Percentiles rank a stretch among this genome's conserved stretches.
Conservation (phyloP, 1,140 invertebrate species). For the Drosophila lowei region DNA sequence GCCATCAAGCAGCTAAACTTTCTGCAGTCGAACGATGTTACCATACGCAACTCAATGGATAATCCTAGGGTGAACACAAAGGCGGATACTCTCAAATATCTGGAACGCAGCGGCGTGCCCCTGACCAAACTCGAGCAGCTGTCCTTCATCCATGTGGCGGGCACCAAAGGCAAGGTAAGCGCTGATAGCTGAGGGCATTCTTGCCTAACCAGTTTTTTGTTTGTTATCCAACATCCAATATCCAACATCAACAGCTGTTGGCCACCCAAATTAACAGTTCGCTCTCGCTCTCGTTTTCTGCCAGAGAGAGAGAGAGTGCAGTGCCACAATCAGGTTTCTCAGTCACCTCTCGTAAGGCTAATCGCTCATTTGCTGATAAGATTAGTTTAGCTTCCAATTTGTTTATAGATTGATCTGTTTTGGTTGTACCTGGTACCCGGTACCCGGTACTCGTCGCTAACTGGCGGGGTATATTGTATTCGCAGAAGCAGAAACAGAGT, state of each 20-base stretch:
- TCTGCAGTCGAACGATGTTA: slow-evolving; percentile 88
- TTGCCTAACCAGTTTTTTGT: slow-evolving; percentile 8
- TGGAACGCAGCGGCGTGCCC: slow-evolving; percentile 87
- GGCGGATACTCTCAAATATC: slow-evolving; percentile 84
- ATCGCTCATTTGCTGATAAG: slow-evolving; percentile 43
- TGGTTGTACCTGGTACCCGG: not conserved
- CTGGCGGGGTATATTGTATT: not conserved
- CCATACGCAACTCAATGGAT: slow-evolving; percentile 84
- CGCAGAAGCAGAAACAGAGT: not conserved
- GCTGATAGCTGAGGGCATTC: too few relatives aligned
- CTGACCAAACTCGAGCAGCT: slow-evolving; percentile 87
- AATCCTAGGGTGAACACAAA: slow-evolving; percentile 74
- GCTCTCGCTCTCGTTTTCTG: not conserved
- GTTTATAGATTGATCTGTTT: slow-evolving; percentile 40
- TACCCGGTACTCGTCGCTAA: not conserved
- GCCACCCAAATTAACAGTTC: slow-evolving; percentile 6
- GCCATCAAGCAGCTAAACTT: slow-evolving; percentile 87
- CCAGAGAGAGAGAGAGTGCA: not conserved
- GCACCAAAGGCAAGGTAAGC: slow-evolving; percentile 95
- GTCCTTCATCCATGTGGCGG: slow-evolving; percentile 95
- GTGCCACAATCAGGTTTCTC: not conserved
- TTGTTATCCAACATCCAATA: slow-evolving; percentile 6
- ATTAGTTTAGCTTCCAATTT: slow-evolving; percentile 40
- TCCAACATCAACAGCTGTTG: not conserved
- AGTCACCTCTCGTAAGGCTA: slow-evolving; percentile 1